Conservation (phyloP, 2,113 vertebrate genomes). For the Butorides virescens region DNA sequence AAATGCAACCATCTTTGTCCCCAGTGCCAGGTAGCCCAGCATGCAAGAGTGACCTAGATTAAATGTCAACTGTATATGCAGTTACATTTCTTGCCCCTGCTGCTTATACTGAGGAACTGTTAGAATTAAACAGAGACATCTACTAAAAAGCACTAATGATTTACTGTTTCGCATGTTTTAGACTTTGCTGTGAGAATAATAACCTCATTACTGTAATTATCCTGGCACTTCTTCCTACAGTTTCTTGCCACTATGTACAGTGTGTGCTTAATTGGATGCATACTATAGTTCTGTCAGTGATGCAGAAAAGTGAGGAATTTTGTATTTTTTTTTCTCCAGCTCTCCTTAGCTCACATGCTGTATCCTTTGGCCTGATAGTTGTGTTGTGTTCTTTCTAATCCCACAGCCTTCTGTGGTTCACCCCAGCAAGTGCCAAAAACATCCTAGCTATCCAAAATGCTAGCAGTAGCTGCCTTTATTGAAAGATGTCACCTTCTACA, state of each 20-base stretch:
- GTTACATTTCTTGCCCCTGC: background rate
- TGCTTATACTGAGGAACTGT: background rate
- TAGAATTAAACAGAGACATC: background rate
- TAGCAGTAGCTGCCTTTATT: background rate
- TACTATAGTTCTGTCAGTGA: background rate
- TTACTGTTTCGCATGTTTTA: background rate
- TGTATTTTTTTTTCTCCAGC: rapidly evolving
- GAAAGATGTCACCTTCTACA: background rate
- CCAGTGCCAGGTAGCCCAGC: background rate
- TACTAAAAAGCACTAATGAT: background rate
- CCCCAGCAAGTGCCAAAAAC: background rate
- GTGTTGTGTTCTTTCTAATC: background rate
- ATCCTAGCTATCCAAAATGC: background rate
- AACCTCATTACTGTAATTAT: background rate
- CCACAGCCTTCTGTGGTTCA: background rate
- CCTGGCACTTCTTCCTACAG: background rate
- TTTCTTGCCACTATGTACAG: background rate
- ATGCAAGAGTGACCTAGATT: background rate
- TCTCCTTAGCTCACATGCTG: background rate
- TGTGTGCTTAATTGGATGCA: background rate
- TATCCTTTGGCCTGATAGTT: background rate
- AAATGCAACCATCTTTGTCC: background rate
- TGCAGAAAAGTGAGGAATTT: background rate
- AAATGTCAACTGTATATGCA: background rate
- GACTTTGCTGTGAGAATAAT: background rate